Base-by-base conservation (phyloP, 2,888 invertebrate genomes). In the Phasia obesa region DNA sequence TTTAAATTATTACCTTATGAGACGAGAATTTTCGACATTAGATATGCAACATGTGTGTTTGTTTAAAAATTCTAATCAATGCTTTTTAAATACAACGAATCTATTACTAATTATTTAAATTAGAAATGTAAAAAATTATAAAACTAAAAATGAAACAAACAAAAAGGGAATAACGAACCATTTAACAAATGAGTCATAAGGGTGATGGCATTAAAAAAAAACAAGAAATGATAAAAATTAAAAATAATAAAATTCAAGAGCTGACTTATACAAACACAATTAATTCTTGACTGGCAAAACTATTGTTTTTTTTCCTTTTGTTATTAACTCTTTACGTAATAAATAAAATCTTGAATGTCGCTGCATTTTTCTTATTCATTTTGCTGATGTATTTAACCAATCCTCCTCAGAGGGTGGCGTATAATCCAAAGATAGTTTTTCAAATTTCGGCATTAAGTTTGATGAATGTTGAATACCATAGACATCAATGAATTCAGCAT, bases 401-500 rank as follows among this genome's bases (percentile, higher is more conserved):
- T 73, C 65, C 35, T 67, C 47, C 6, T 7, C 65, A 3, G 53
- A 17, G 13, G 47, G 75, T 64, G 42, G 84, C 74, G 35, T 77
- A 59, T 60, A 69, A 38, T 59, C 65, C 4, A 89, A 31, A 1
- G 88, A 86, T 44, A 89, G 76, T 64, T 90, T 89, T 77, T 89
- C 88, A 80, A 90, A 89, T 84, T 87, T 88, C 31, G 88, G 86
- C 86, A 88, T 81, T 17, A 60, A 57, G 15, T 57, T 60, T 51
- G 53, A 15, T 53, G 51, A 49, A n/a, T 70, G 59, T 9, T 65
- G 35, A 17, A 74, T 60, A 11, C 85, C 84, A 44, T 85, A 85
- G 11, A 87, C 84, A 47, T 87, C 86, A 78, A 91, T 86, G 9
- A 91, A 78, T 80, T 92, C 92, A 0, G 92, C 91, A 84, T 92